phyloP scores from a whole-genome alignment of 37 sponge, comb jelly and placozoan species.

The Diacarnus erythraeanus region DNA sequence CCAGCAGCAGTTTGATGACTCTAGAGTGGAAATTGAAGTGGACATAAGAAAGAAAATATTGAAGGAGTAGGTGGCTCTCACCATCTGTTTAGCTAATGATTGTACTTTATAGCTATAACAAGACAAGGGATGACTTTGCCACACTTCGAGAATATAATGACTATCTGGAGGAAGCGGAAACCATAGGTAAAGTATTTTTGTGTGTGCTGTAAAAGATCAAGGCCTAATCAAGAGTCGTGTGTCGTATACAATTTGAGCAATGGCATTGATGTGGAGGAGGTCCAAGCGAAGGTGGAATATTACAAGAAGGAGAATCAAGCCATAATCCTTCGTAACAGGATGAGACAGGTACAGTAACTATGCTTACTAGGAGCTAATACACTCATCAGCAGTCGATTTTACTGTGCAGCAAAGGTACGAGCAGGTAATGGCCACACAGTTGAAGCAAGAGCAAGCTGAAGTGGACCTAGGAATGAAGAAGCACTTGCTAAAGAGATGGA shows the following conservation, averaged over 20 bases:
- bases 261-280: slow-evolving; percentile 83
- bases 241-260: slow-evolving; percentile 85
- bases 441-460: slow-evolving; percentile 42
- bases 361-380: too few relatives aligned
- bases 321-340: slow-evolving; percentile 81
- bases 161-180: slow-evolving; percentile 95
- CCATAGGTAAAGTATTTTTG: too few relatives aligned
- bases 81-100: not conserved
- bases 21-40: slow-evolving; percentile 88
- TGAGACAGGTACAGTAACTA: slow-evolving; percentile 69
- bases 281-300: slow-evolving; percentile 51
- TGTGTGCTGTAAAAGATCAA: too few relatives aligned
- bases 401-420: slow-evolving; percentile 29
- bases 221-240: too few relatives aligned
- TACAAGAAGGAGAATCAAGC: slow-evolving; percentile 90
- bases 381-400: too few relatives aligned
- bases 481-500: slow-evolving; percentile 31
- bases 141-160: slow-evolving; percentile 86
- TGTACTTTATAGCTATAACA: slow-evolving; percentile 87
- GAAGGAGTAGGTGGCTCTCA: slow-evolving; percentile 82
- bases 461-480: slow-evolving; percentile 41
- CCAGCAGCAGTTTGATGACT: slow-evolving; percentile 89
- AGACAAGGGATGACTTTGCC: slow-evolving; percentile 78
- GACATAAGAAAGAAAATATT: slow-evolving; percentile 93
- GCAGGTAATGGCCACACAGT: slow-evolving; percentile 18